These are phyloP conservation scores for Chaetogeoica ovagalla DNA, from an alignment of 2,888 invertebrate genomes.

Conservation along the genomic window DNA sequence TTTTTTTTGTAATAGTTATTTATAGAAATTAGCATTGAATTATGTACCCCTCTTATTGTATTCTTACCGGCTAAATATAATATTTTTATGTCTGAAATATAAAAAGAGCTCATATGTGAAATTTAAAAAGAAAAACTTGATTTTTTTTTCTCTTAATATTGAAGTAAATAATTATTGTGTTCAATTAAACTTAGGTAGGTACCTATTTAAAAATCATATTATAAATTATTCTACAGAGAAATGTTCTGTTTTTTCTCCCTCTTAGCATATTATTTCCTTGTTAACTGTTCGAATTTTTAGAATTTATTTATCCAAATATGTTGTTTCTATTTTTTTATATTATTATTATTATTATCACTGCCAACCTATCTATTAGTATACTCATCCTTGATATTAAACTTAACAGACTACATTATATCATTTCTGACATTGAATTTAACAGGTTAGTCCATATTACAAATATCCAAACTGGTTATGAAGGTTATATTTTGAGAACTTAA, in stretches of 20 bases:
- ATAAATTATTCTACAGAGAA: background rate
- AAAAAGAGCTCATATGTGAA: background rate
- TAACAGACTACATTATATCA: background rate
- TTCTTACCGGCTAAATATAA: conserved; percentile 16
- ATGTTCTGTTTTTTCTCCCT: background rate
- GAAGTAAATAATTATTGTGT: background rate
- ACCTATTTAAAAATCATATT: background rate
- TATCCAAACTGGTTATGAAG: conserved; percentile 23
- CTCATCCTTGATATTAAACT: background rate
- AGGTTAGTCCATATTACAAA: conserved; percentile 1
- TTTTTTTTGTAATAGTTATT: conserved; percentile 30
- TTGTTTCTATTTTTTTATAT: background rate
- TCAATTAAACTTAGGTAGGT: background rate
- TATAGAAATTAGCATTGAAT: conserved; percentile 7
- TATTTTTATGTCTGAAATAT: background rate
- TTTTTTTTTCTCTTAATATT: background rate
- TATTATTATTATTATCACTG: background rate
- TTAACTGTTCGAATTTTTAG: background rate
- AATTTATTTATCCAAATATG: background rate
- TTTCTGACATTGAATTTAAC: conserved; percentile 8
- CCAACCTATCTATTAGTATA: background rate
- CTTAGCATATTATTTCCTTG: background rate
- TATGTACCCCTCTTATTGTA: background rate
- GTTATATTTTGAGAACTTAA: background rate
- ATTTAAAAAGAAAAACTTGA: background rate